Evolutionary conservation across 2,113 vertebrate genomes (phyloP).

Genomic region (Hippolais icterina): DNA sequence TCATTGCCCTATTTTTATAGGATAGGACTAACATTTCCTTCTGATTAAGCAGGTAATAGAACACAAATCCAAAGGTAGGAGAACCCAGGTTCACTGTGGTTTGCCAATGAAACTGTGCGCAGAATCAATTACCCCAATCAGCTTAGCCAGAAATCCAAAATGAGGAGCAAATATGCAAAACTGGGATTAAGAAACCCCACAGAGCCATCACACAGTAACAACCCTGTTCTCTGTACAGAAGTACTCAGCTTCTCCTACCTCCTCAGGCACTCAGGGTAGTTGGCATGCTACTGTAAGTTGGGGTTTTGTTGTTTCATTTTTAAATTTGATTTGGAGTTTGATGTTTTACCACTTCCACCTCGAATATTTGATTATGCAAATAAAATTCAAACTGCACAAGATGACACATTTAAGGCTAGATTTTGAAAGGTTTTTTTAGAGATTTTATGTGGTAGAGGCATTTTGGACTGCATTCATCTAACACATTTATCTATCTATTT

Average conservation of each 20-base stretch:
- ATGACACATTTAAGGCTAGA: not conserved
- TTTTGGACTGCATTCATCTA: not conserved
- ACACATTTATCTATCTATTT: not conserved
- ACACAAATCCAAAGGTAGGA: not conserved
- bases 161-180: not conserved
- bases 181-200: not conserved
- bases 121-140: not conserved
- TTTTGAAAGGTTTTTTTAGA: not conserved
- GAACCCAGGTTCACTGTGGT: not conserved
- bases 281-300: not conserved
- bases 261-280: not conserved
- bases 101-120: not conserved
- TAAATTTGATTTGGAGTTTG: not conserved
- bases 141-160: not conserved
- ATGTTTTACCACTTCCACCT: not conserved
- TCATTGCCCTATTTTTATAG: not conserved
- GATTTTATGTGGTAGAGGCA: not conserved
- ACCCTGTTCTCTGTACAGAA: not conserved
- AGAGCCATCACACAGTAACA: not conserved
- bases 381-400: not conserved
- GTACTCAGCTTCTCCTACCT: not conserved
- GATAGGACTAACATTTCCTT: not conserved
- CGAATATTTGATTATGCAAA: not conserved
- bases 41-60: not conserved
- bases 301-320: not conserved